These are phyloP conservation scores for Rhincodon typus DNA, from an alignment of 2,797 vertebrate species.

Conservation along the genomic window DNA sequence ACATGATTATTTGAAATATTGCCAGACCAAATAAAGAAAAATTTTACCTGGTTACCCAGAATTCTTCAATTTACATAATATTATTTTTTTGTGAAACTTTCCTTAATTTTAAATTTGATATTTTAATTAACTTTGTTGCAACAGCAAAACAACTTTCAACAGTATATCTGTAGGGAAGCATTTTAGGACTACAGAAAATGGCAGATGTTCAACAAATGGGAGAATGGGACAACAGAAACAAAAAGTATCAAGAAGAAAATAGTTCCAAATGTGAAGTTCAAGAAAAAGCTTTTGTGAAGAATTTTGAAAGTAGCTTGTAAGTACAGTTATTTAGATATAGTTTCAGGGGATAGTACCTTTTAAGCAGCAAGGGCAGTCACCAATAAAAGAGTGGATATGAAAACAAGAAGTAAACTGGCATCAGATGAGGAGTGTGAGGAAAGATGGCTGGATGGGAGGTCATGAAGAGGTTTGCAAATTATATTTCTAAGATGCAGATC, in stretches of 20 bases:
- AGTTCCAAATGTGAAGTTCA: background rate
- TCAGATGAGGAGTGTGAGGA: background rate
- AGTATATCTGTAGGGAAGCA: background rate
- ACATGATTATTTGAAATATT: background rate
- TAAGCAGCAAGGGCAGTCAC: no score
- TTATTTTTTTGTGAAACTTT: background rate
- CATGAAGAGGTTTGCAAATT: background rate
- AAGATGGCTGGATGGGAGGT: background rate
- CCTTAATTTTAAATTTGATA: background rate
- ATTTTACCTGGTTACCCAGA: background rate
- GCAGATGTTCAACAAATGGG: background rate
- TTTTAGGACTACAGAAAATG: background rate
- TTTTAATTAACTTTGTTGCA: background rate
- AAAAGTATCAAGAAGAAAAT: background rate
- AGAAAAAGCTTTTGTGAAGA: background rate
- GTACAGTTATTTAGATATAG: background rate
- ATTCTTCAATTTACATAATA: background rate
- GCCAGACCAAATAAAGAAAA: background rate
- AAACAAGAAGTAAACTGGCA: background rate
- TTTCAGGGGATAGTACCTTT: background rate
- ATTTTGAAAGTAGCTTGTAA: background rate
- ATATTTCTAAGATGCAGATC: background rate
- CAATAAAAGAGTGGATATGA: background rate
- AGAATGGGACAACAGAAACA: background rate
- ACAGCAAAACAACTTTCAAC: background rate